Percentiles rank a stretch among this genome's conserved stretches.
Evolutionary conservation across 2,797 vertebrate genomes (phyloP).

Genomic region (Urophycis tenuis): DNA sequence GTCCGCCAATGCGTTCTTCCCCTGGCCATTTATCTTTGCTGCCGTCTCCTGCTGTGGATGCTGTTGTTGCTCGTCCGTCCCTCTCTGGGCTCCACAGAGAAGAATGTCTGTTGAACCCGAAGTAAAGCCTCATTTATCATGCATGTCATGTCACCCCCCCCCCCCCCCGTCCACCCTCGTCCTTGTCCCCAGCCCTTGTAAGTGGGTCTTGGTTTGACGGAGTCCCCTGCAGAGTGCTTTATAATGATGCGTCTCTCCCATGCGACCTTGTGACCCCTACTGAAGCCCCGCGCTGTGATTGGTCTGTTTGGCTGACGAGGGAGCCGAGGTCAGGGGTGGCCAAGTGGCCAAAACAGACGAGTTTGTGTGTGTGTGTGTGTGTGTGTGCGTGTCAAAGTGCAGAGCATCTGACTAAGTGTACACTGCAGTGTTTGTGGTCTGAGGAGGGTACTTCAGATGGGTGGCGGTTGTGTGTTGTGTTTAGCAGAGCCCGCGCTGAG

Average conservation of each 20-base stretch:
- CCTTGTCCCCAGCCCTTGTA: not conserved
- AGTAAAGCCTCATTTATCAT: constrained; percentile 20
- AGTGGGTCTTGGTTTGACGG: not conserved
- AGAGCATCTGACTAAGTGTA: not conserved
- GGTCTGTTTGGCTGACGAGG: not conserved
- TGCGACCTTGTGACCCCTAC: not conserved
- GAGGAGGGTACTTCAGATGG: not conserved
- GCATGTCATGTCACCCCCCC: not conserved
- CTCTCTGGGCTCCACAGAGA: constrained; percentile 4
- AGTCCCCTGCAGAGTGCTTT: not conserved
- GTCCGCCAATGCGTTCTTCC: constrained; percentile 13
- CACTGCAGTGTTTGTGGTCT: not conserved
- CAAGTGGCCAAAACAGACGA: not conserved
- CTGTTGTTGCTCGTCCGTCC: constrained; percentile 4
- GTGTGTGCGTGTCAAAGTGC: not conserved
- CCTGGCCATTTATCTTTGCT: constrained; percentile 19
- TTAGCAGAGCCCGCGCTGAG: constrained; percentile 30
- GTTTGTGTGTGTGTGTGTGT: not conserved
- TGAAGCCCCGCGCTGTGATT: not conserved
- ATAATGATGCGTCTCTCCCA: not conserved
- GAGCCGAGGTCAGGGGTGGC: constrained; percentile 2
- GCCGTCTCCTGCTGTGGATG: constrained; percentile 5
- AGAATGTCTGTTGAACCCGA: constrained; percentile 29
- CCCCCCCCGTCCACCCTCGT: not conserved
- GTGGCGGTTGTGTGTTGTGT: not conserved